phyloP scores from a whole-genome alignment of 2,888 invertebrate genomes.

The Chironomus riparius region DNA sequence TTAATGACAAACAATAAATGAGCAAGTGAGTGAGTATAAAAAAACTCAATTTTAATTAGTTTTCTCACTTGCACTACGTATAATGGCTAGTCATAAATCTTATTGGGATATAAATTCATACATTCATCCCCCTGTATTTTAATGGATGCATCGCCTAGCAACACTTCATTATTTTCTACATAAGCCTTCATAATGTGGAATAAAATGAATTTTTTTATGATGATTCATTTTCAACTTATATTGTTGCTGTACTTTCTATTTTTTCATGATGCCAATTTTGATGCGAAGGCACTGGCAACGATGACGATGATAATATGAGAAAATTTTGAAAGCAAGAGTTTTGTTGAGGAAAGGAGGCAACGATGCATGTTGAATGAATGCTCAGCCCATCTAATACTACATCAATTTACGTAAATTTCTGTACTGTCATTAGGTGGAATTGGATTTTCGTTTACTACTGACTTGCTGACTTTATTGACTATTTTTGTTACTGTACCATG shows the following conservation, averaged over 20 bases:
- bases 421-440: no score
- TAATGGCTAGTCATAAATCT: constrained; percentile 8
- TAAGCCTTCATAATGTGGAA: constrained; percentile 1
- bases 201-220: neutral
- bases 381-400: constrained; percentile 17
- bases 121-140: neutral
- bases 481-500: no score
- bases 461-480: no score
- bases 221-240: neutral
- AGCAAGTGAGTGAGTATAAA: neutral
- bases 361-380: neutral
- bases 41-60: constrained; percentile 8
- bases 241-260: neutral
- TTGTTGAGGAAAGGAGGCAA: neutral
- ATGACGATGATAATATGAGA: neutral
- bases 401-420: neutral
- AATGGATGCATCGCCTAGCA: constrained; percentile 4
- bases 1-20: constrained; percentile 10
- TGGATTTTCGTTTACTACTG: no score
- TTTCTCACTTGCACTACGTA: neutral
- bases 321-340: no score
- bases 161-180: constrained; percentile 1
- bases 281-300: no score
- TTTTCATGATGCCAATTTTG: neutral
- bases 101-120: neutral